Base-by-base conservation (phyloP, 2,888 invertebrate genomes). In the Scelioninae gen. 1 region DNA sequence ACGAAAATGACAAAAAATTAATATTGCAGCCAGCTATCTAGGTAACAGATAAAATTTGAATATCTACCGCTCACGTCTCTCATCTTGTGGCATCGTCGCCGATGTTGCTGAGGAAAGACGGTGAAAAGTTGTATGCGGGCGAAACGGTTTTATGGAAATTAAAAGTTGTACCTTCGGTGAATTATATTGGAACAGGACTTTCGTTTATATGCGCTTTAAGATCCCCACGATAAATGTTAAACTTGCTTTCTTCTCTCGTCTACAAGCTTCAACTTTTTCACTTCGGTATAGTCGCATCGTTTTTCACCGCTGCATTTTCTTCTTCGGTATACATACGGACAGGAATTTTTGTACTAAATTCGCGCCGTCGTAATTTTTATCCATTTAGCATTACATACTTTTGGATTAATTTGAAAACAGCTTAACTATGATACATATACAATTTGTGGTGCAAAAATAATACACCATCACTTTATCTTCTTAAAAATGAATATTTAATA, bases 111-210 rank as follows among this genome's bases (percentile, higher is more conserved):
- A 58, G 55, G 6, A 13, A 58, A 71, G 71, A 49, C n/a, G 76
- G 74, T 53, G 83, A 79, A 45, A 85, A 85, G 85, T 82, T 84
- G 79, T 83, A 86, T 82, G 82, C 66, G 83, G 77, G 77, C 62
- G 74, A 87, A 86, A 86, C 85, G 85, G 86, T 87, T 88, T 88
- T 89, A 89, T 90, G 90, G 87, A 89, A 90, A 90, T 89, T 90
- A 90, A 89, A 89, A 88, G 87, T 89, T 88, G 85, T 87, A 83
- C 83, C 81, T 56, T 60, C 79, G 77, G 79, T 87, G 87, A 89
- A 87, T 89, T 88, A 89, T 88, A 86, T 79, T 65, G 72, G 72
- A 65, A 72, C 79, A 72, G 71, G 79, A 79, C 79, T 79, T 79
- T 79, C 79, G 79, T 79, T 79, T 79, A 79, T 79, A 65, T 75